Evolutionary conservation across 1,140 invertebrate genomes (phyloP).

Genomic region (Heterodera schachtii): DNA sequence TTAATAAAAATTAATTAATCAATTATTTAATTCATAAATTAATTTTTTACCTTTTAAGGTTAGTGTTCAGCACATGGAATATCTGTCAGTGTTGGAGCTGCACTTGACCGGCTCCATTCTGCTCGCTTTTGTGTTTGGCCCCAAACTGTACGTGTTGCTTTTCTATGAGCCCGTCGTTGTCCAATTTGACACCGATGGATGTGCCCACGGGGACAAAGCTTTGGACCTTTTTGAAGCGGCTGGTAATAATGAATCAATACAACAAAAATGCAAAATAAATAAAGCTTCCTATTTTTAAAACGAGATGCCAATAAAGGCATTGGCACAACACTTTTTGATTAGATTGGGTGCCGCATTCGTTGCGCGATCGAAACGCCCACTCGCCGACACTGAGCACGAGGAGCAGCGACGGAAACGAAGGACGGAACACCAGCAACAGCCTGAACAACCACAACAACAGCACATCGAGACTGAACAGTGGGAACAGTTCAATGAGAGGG

Average conservation of each 20-base stretch:
- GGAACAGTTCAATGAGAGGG: background rate
- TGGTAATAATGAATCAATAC: background rate
- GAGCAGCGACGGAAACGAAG: background rate
- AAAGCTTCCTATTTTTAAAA: too few species aligned
- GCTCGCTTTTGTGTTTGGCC: conserved; percentile 59
- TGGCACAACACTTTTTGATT: background rate
- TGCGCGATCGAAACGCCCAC: background rate
- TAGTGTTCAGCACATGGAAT: conserved; percentile 18
- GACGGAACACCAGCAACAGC: background rate
- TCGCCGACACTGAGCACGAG: conserved; percentile 9
- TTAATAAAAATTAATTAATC: conserved; percentile 5
- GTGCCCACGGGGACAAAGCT: conserved; percentile 13
- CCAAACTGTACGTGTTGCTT: conserved; percentile 63
- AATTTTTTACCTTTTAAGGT: background rate
- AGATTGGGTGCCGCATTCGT: background rate
- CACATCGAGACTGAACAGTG: background rate
- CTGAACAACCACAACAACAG: background rate
- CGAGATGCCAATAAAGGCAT: background rate
- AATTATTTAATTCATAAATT: background rate
- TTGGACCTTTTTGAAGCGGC: conserved; percentile 19
- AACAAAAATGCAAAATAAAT: too few species aligned
- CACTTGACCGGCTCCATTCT: conserved; percentile 54
- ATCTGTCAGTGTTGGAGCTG: conserved; percentile 59
- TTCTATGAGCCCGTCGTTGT: conserved; percentile 64
- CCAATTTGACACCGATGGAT: conserved; percentile 39